Base-by-base conservation (phyloP, 2,113 vertebrate genomes). In the Puntigrus tetrazona region DNA sequence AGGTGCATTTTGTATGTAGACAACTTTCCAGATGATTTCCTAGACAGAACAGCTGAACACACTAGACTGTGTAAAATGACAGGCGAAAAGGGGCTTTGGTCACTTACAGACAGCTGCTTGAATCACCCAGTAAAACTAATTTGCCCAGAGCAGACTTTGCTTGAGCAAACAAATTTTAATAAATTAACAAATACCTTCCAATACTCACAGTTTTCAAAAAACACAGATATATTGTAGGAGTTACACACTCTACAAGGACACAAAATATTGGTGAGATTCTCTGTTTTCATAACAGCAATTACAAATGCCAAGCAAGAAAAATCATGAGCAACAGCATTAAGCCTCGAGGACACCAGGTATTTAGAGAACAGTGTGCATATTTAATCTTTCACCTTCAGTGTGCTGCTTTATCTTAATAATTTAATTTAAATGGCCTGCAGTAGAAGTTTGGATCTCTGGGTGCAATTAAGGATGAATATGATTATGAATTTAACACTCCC, bases 91-190 rank as follows among this genome's bases (percentile, higher is more conserved):
- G 90, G 90, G 89, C 91, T 91, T 87, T 50, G 27, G 80, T 95
- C 93, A 91, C 92, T 76, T 85, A 84, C 89, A 92, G 91, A 90
- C 90, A 88, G 84, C 88, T 80, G 93, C 92, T 87, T 90, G 91
- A 67, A 82, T 88, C 90, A 88, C n/a, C n/a, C 92, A 91, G 92
- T 93, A 92, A 93, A 94, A 91, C 89, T 88, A 88, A 94, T 93
- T 92, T 93, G 92, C 93, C 91, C 89, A 87, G 81, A 90, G 92
- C 90, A 88, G 90, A 88, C 88, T 85, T 93, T 90, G 94, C 90
- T 92, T 93, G 90, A 87, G 87, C 86, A 87, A 93, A 94, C 89
- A 90, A 72, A 88, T n/a, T 92, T 91, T 91, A 91, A 92, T 93
- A 92, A 45, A 93, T 94, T 93, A 92, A 85, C 89, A 91, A 92